Evolutionary conservation across 2,797 vertebrate genomes (phyloP).

Genomic region (Sus cebifrons): DNA sequence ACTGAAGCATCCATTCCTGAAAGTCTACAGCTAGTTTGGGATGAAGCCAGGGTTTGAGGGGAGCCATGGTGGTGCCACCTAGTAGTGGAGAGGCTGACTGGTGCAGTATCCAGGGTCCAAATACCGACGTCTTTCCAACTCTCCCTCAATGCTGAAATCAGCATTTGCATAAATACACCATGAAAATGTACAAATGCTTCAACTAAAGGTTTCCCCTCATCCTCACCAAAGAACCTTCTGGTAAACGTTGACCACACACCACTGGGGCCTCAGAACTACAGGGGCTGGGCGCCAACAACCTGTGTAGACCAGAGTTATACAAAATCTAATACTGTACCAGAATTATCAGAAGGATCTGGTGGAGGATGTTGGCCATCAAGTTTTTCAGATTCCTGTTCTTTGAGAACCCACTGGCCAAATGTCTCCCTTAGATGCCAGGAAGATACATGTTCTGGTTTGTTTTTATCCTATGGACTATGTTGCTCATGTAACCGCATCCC

Average conservation of each 20-base stretch:
- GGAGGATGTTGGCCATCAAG: neutral
- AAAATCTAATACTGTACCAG: neutral
- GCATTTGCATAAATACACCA: no score
- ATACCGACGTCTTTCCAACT: neutral
- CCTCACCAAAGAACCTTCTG: neutral
- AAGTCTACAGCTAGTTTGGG: neutral
- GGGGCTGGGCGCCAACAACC: fast-evolving
- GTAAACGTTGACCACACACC: no score
- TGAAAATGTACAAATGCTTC: neutral
- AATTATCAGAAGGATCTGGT: neutral
- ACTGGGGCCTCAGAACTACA: neutral
- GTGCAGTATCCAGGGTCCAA: neutral
- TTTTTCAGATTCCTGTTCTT: neutral
- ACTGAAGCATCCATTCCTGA: neutral
- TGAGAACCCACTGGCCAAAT: neutral
- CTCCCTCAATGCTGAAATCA: neutral
- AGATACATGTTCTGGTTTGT: neutral
- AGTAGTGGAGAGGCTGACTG: no score
- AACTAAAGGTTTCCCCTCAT: neutral
- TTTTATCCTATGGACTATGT: neutral
- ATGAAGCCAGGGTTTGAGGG: neutral
- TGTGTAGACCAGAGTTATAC: fast-evolving
- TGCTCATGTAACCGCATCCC: neutral
- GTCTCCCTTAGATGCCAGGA: neutral
- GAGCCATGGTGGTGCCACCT: no score